Base-by-base conservation (phyloP, 2,888 invertebrate species). In the Coenonympha glycerion region DNA sequence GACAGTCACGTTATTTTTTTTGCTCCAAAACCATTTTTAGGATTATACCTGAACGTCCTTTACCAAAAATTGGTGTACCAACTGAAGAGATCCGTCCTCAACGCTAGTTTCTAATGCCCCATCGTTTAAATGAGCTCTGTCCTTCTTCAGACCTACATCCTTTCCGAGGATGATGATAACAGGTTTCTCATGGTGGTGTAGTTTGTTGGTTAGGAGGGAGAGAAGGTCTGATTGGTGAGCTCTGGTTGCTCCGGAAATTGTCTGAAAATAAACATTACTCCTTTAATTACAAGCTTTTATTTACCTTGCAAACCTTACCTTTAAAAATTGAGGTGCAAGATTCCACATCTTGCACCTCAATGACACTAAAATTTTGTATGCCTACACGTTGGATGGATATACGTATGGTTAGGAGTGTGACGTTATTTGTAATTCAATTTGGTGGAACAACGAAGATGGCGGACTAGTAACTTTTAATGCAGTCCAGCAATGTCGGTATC, bases 101-200 rank as follows among this genome's bases (percentile, higher is more conserved):
- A 31, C 47, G n/a, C 53, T 53, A 8, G 42, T 39, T 5, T 51
- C 51, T 6, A 26, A 6, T 15, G 42, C 30, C 18, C 16, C 42
- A 9, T 22, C n/a, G 16, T 31, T 13, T 24, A 22, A n/a, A 9
- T 22, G 11, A 28, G 19, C 9, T 31, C 9, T 18, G 5, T 50
- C 37, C 24, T 26, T n/a, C 4, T 30, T 16, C 4, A 39, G 3
- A 16, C 9, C 15, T n/a, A 24, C 16, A 8, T 30, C 19, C 33
- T 59, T 62, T 31, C 69, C 67, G 0, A 73, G 33, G 8, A 73
- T 61, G 1, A 75, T 47, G 18, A 76, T 58, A 5, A 75, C 44
- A 0, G 75, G 73, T 0, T 63, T 60, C 15, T 66, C 58, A 9
- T 62, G 57, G 3, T 51, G 48, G 6, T 58, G 41, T 0, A 64